Base-by-base conservation (phyloP, 2,797 vertebrate species). In the Vipera latastei region DNA sequence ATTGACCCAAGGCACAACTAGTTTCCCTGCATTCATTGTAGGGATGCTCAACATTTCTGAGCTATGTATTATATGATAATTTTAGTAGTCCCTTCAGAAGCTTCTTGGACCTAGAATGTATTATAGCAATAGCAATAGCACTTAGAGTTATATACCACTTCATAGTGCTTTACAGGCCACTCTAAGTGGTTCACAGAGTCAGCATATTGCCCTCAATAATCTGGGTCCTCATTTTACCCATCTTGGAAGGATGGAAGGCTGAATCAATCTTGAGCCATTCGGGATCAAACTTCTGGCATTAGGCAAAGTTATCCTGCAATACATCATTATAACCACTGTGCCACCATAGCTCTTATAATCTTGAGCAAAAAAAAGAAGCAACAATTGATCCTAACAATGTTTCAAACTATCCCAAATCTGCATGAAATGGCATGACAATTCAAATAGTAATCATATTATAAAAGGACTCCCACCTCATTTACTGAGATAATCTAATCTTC, bases 341-440 rank as follows among this genome's bases (percentile, higher is more conserved):
- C n/a, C 5, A 69, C n/a, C 28, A 16, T 63, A 26, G 26, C 26
- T 28, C 9, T 28, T 63, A 28, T 59, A 44, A 25, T 38, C 55
- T 48, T 57, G 7, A 44, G 2, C 8, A 44, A 38, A 61, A 60
- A 20, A 5, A 38, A 32, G 57, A 55, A 90, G 26, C 56, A 44
- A 89, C 2, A 87, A 32, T 14, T 22, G 6, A 65, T 92, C 18
- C 92, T 20, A 53, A 78, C 20, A 55, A 92, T 94, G 92, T 63
- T 94, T 91, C 5, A 32, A 89, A 63, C 18, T 91, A 87, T 2
- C 92, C 89, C 32, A 94, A 92, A 94, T 90, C 94, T 85, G 90
- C 93, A 11, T 51, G 56, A 91, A 94, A 25, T 78, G 22, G 20
- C 92, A 5, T 59, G 13, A 38, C 28, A 92, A 88, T 59, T 32